Percentiles rank a stretch among this genome's conserved stretches.
These are phyloP conservation scores for Platanista minor DNA, from an alignment of 2,113 vertebrate genomes.

Conservation along the genomic window DNA sequence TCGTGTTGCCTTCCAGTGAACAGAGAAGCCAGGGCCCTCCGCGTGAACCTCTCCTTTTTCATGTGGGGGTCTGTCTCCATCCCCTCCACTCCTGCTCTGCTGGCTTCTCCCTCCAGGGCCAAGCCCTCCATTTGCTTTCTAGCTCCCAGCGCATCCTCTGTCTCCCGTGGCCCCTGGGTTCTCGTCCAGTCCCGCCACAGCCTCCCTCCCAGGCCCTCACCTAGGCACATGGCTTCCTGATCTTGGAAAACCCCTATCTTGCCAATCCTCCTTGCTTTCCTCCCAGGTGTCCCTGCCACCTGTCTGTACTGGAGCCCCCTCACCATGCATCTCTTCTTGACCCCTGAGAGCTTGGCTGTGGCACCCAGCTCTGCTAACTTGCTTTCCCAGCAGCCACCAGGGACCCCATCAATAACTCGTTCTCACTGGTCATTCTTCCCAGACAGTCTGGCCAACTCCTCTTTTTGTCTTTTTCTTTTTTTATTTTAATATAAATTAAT, in stretches of 20 bases:
- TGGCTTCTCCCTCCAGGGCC: not conserved
- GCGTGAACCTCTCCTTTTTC: accelerated
- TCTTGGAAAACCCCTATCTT: not conserved
- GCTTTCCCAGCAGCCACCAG: not conserved
- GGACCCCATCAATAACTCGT: accelerated
- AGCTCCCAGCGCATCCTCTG: not conserved
- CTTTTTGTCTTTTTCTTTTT: no score
- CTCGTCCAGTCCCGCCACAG: accelerated
- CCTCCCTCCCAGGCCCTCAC: not conserved
- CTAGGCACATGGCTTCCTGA: not conserved
- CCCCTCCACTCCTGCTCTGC: not conserved
- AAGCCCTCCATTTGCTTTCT: not conserved
- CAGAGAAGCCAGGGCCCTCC: accelerated
- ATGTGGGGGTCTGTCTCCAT: accelerated
- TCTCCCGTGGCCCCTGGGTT: accelerated
- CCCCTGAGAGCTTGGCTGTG: not conserved
- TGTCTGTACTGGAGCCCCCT: not conserved
- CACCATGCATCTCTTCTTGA: not conserved
- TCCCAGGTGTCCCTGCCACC: not conserved
- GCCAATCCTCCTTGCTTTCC: not conserved
- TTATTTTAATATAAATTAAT: no score
- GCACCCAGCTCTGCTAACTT: not conserved
- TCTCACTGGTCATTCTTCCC: no score
- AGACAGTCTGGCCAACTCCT: accelerated
- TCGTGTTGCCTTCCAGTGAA: accelerated